These are phyloP conservation scores for Smutsia gigantea DNA, from an alignment of 2,797 vertebrate species.

Conservation along the genomic window DNA sequence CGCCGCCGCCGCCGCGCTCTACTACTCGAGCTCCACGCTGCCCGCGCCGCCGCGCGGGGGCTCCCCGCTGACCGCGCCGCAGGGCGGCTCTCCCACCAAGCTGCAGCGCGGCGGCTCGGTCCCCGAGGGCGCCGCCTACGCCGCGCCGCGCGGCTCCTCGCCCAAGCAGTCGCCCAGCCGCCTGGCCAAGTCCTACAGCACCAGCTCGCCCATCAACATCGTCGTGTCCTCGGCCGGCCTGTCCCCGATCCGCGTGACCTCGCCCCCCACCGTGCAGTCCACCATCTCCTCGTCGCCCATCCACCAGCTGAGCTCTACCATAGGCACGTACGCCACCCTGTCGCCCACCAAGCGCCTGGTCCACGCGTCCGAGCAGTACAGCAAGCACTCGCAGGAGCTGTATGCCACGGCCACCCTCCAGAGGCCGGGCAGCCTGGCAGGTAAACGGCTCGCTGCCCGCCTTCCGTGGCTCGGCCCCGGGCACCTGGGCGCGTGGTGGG, in stretches of 20 bases:
- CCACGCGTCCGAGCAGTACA: conserved; percentile 95
- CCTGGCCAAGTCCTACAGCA: conserved; percentile 98
- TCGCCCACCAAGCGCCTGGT: conserved; percentile 98
- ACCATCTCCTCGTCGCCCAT: conserved; percentile 92
- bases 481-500: background rate
- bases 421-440: conserved; percentile 97
- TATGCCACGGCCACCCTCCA: conserved; percentile 97
- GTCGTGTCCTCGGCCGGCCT: conserved; percentile 91
- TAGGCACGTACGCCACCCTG: conserved; percentile 97
- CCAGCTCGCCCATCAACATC: conserved; percentile 98
- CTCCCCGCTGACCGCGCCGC: conserved; percentile 93
- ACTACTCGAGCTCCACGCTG: conserved; percentile 97
- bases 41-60: conserved; percentile 95
- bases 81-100: conserved; percentile 94
- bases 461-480: background rate
- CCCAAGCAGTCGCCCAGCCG: conserved; percentile 96
- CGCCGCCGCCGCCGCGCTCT: conserved; percentile 87
- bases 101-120: conserved; percentile 94
- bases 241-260: conserved; percentile 94
- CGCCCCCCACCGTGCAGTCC: conserved; percentile 92
- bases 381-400: conserved; percentile 97
- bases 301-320: conserved; percentile 97
- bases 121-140: conserved; percentile 91
- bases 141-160: conserved; percentile 93
- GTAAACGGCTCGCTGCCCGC: conserved; percentile 82